Base-by-base conservation (phyloP, 2,113 vertebrate species). In the Tragelaphus strepsiceros region DNA sequence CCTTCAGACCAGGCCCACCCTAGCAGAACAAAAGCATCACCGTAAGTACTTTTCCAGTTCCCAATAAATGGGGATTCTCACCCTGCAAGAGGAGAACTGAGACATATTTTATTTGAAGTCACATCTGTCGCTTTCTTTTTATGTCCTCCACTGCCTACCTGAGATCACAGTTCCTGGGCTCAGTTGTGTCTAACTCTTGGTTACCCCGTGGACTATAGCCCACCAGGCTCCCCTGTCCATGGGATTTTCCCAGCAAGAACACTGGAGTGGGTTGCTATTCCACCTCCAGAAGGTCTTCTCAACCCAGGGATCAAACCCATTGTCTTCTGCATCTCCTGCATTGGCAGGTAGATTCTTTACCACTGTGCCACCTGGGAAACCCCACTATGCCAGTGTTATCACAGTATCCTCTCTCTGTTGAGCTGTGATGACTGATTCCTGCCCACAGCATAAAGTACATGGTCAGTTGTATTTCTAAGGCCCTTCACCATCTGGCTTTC, bases 1-100 rank as follows among this genome's bases (percentile, higher is more conserved):
- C 98, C 98, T 99, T 98, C 94, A 98, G 97, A 97, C 98, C 93
- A 89, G 93, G 99, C 97, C 99, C 99, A 99, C 99, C 99, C 99
- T 99, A 94, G 99, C 98, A 99, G 99, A 99, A 99, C 98, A 98
- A 98, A 98, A 99, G 99, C 98, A 98, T 98, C 98, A 98, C 98
- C 97, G 95, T 98, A 98, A 99, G 98, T 97, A 96, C 97, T 98
- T 99, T 97, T 96, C 98, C 98, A 98, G 97, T 89, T 97, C 97
- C 97, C 6, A 3, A 74, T 97, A 98, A 98, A 98, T 97, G 98
- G 98, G 95, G 97, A 98, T 98, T 97, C 91, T 98, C 97, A 96
- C 95, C 97, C 97, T 94, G 96, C 62, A 97, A 98, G 89, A 88
- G 92, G 94, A 97, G 96, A 98, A 98, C 98, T 85, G 96, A 94